A percentile compares a stretch with the other conserved stretches of the same genome.
These are phyloP conservation scores for Oncorhynchus gorbuscha DNA, from an alignment of 2,113 vertebrate species.

Conservation along the genomic window DNA sequence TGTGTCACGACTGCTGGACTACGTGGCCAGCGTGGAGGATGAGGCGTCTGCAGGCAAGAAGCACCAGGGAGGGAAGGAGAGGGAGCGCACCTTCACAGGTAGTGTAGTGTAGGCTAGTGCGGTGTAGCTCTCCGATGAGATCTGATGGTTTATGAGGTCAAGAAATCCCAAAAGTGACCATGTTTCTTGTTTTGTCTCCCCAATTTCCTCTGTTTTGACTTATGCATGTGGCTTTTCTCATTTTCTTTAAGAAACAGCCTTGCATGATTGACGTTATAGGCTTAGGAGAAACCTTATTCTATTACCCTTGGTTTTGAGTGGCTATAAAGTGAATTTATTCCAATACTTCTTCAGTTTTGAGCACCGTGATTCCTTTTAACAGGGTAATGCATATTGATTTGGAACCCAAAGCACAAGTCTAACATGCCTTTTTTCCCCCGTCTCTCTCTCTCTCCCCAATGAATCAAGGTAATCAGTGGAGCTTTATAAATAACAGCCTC, in stretches of 20 bases:
- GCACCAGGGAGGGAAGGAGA: conserved; percentile 89
- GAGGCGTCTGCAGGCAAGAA: conserved; percentile 92
- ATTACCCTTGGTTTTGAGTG: background rate
- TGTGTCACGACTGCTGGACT: conserved; percentile 93
- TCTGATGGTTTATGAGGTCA: too few relatives aligned
- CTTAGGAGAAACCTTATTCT: background rate
- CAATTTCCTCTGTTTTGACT: too few relatives aligned
- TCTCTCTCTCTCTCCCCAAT: conserved; percentile 29
- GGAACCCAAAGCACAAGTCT: background rate
- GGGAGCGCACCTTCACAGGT: conserved; percentile 90
- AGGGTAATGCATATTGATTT: background rate
- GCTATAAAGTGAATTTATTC: background rate
- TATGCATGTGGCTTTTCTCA: too few relatives aligned
- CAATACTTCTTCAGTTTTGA: background rate
- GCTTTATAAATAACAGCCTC: conserved; percentile 98
- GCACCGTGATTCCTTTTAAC: background rate
- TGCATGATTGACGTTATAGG: background rate
- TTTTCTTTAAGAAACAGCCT: background rate
- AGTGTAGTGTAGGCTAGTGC: background rate
- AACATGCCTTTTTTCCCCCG: background rate
- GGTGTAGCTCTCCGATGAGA: background rate
- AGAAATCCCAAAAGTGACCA: too few relatives aligned
- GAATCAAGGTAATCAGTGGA: conserved; percentile 93
- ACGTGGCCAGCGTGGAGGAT: conserved; percentile 95
- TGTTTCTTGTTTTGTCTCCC: too few relatives aligned